Evolutionary conservation across 2,113 vertebrate genomes (phyloP).

Genomic region (Chlamydotis undulata): DNA sequence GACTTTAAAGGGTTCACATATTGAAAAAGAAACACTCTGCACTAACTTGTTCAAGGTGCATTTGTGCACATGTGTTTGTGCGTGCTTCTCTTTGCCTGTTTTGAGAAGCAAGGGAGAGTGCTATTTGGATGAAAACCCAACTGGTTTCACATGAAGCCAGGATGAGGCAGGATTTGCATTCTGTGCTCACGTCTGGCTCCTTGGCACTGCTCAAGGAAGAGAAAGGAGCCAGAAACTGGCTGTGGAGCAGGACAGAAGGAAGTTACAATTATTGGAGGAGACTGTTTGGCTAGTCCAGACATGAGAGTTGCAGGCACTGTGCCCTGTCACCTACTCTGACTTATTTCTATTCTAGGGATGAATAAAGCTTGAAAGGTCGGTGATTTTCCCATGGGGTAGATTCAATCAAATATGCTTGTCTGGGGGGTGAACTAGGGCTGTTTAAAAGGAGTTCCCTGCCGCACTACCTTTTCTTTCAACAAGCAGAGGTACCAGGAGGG

Average conservation of each 20-base stretch:
- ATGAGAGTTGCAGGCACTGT: background rate
- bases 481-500: background rate
- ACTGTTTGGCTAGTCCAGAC: background rate
- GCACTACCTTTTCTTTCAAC: background rate
- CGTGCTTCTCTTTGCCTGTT: background rate
- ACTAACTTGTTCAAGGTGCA: background rate
- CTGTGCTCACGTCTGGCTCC: background rate
- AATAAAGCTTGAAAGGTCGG: background rate
- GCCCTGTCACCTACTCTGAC: background rate
- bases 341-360: constrained; percentile 15
- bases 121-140: background rate
- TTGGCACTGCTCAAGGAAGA: background rate
- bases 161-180: background rate
- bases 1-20: background rate
- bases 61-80: background rate
- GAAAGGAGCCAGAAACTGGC: background rate
- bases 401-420: background rate
- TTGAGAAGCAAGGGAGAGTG: background rate
- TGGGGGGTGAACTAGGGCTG: background rate
- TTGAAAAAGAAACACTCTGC: background rate
- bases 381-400: constrained; percentile 4
- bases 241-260: background rate
- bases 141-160: background rate
- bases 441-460: background rate
- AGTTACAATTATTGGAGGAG: background rate